Evolutionary conservation across 2,113 vertebrate species (phyloP).

Genomic region (Barbus barbus): DNA sequence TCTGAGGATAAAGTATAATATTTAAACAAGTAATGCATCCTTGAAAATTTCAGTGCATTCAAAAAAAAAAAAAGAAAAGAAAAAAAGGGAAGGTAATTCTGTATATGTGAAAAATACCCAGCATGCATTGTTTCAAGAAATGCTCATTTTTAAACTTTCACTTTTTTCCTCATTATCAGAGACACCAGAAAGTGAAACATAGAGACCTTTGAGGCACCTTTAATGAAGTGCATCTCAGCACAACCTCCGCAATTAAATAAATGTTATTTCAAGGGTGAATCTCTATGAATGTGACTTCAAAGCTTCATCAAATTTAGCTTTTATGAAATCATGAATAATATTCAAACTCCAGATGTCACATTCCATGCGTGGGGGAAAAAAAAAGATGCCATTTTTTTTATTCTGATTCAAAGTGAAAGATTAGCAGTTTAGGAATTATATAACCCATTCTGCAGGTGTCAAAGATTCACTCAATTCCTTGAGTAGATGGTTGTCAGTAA

Average conservation of each 20-base stretch:
- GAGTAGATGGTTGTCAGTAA: neutral
- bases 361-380: neutral
- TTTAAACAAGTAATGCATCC: neutral
- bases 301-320: conserved; percentile 24
- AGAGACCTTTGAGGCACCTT: neutral
- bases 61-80: no score
- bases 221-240: conserved; percentile 19
- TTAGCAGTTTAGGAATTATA: neutral
- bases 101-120: neutral
- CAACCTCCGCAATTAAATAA: conserved; percentile 13
- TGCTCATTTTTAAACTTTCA: neutral
- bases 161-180: conserved; percentile 16
- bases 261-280: conserved; percentile 15
- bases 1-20: neutral
- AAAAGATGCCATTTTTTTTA: neutral
- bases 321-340: conserved; percentile 24
- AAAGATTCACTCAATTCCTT: neutral
- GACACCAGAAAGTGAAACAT: conserved; percentile 1
- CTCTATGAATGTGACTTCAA: conserved; percentile 19
- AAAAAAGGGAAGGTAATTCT: no score
- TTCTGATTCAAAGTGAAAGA: conserved; percentile 7
- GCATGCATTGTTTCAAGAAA: conserved; percentile 7
- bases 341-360: conserved; percentile 33
- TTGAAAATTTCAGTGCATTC: neutral
- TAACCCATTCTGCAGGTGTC: neutral